Evolutionary conservation across 2,113 vertebrate species (phyloP), one percentile per base, ranked within the genome.

Genomic region (Percopsis transmontana): DNA sequence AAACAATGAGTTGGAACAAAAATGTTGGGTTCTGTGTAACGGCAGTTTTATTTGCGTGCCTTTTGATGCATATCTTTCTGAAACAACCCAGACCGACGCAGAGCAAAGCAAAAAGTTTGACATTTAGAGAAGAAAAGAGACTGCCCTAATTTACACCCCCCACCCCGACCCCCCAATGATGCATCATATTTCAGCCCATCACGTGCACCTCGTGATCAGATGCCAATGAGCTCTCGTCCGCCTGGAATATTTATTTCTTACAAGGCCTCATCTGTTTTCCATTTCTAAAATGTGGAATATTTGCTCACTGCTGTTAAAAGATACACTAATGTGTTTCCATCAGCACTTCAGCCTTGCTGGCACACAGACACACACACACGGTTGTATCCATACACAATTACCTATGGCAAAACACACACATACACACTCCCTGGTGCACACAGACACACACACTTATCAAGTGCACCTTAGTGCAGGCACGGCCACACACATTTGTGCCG

Each of bases 281-380:
- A 87, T 85, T 85, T 72, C 62, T 51, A 68, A 55, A 55, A 65
- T 54, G 47, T 71, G 81, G 83, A 85, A 80, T 74, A 78, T 76
- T 80, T 79, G 80, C 65, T 60, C 38, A 47, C 61, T 61, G 21
- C 66, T 64, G 41, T 73, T 80, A 68, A 61, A 55, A 76, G 69
- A 48, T 61, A 65, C 58, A 66, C 73, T 81, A 81, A 85, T 80
- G 78, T 80, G 63, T 83, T 85, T 80, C 77, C 78, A 76, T 83
- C 71, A 62, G 51, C 1, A 20, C 60, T 62, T 23, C 8, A 15
- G 55, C 62, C 74, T 61, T 48, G 15, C n/a, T 16, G 4, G 45
- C n/a, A 7, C n/a, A 48, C 15, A 2, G 15, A 15, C 45, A 19
- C 45, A 18, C 45, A 19, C 45, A 21, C 50, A 33, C 27, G 8